These are phyloP conservation scores for Saxicola maurus DNA, from an alignment of 2,797 vertebrate genomes.

Conservation along the genomic window DNA sequence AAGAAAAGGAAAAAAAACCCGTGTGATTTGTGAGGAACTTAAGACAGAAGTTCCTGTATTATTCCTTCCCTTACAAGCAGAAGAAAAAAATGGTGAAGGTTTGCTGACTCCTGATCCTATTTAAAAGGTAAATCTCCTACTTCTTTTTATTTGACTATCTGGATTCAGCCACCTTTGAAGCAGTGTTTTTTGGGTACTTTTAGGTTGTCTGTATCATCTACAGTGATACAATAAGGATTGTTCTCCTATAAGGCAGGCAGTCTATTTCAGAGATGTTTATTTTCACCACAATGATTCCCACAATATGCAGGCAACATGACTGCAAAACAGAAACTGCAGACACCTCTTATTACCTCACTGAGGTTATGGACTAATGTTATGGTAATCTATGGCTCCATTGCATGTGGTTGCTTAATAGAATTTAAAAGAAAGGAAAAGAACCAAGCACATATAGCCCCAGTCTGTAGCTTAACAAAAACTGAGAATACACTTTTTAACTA, in stretches of 20 bases:
- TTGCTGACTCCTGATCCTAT: not conserved
- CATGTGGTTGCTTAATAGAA: conserved; percentile 47
- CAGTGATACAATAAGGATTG: not conserved
- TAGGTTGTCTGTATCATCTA: not conserved
- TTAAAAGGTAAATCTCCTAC: not conserved
- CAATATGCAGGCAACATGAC: conserved; percentile 20
- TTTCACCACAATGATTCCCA: not conserved
- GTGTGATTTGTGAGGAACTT: not conserved
- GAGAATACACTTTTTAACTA: conserved; percentile 55
- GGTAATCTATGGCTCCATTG: conserved; percentile 60
- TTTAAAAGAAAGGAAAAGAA: not conserved
- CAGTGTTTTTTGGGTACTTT: not conserved
- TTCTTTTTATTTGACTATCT: not conserved
- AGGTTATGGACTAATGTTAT: conserved; percentile 57
- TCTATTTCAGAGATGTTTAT: not conserved
- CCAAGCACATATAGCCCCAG: not conserved
- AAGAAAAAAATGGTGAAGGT: not conserved
- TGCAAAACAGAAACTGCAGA: conserved; percentile 44
- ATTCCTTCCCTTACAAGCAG: not conserved
- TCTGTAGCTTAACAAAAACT: conserved; percentile 54
- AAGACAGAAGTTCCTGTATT: not conserved
- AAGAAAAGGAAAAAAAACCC: not conserved
- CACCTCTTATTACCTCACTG: conserved; percentile 26
- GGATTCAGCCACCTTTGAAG: not conserved
- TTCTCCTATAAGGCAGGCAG: not conserved